Evolutionary conservation across 2,888 invertebrate genomes (phyloP).

Genomic region (Pammene fasciana): DNA sequence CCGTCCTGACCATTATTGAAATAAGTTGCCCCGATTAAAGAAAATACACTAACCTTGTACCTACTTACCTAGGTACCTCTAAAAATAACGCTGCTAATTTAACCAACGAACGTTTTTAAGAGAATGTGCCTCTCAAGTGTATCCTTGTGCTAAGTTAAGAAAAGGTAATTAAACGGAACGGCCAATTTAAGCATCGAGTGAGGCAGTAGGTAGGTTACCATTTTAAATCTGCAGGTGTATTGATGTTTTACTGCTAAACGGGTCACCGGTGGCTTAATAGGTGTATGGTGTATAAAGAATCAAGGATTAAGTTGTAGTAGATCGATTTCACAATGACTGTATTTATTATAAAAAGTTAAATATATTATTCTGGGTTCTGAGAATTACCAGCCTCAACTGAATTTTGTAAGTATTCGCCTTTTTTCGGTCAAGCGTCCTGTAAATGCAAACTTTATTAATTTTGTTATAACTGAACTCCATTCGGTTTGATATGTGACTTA

Average conservation of each 20-base stretch:
- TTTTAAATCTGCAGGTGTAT: constrained; percentile 1
- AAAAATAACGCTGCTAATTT: constrained; percentile 16
- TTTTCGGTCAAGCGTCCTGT: no score
- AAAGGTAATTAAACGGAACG: constrained; percentile 13
- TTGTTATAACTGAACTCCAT: no score
- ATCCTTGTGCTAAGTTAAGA: constrained; percentile 28
- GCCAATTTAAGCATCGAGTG: not conserved
- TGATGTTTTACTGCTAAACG: not conserved
- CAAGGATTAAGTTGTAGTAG: no score
- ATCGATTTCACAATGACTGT: no score
- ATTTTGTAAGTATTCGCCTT: no score
- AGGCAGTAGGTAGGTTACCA: not conserved
- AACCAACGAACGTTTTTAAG: constrained; percentile 3
- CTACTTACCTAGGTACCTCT: not conserved
- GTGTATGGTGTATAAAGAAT: not conserved
- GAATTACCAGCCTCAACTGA: no score
- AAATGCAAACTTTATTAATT: no score
- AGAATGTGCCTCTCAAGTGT: constrained; percentile 16
- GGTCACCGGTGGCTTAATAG: not conserved
- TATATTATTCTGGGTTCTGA: no score
- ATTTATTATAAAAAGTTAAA: no score
- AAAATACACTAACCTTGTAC: constrained; percentile 4
- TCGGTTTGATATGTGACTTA: no score
- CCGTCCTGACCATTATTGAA: no score
- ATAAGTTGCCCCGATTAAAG: no score